Evolutionary conservation across 2,113 vertebrate genomes (phyloP).

Genomic region (Pterocles orientalis): DNA sequence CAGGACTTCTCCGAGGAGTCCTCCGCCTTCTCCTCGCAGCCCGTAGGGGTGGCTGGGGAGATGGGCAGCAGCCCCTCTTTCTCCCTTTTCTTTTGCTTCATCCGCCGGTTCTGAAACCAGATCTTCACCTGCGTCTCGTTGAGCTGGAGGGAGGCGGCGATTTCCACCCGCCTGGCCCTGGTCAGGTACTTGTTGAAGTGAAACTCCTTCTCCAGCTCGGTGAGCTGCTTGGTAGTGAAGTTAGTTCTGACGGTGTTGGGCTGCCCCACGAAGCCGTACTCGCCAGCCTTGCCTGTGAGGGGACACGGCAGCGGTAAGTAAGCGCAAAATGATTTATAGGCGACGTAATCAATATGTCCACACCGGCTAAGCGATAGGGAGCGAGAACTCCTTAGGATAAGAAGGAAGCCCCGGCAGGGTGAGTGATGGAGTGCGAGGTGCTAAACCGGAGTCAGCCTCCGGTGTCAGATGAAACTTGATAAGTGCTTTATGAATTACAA

Average conservation of each 20-base stretch:
- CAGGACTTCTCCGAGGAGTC: constrained; percentile 91
- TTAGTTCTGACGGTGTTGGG: constrained; percentile 95
- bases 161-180: constrained; percentile 92
- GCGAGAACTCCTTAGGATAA: constrained; percentile 33
- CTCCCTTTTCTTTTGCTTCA: constrained; percentile 98
- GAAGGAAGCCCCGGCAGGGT: background rate
- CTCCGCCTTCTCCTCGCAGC: constrained; percentile 86
- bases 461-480: constrained; percentile 36
- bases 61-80: constrained; percentile 92
- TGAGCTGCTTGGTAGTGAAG: constrained; percentile 98
- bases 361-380: constrained; percentile 30
- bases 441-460: constrained; percentile 58
- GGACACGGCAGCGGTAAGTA: background rate
- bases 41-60: constrained; percentile 77
- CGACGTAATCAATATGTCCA: constrained; percentile 26
- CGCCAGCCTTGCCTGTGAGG: constrained; percentile 88
- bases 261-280: constrained; percentile 93
- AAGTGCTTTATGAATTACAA: constrained; percentile 66
- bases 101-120: constrained; percentile 94
- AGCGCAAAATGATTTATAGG: constrained; percentile 30
- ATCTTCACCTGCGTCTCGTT: constrained; percentile 98
- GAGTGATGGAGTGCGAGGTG: constrained; percentile 66
- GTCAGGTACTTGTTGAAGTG: constrained; percentile 99
- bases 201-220: constrained; percentile 97
- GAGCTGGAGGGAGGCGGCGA: constrained; percentile 92